Percentiles rank a stretch among this genome's conserved stretches.
These are phyloP conservation scores for Lerema accius DNA, from an alignment of 1,140 invertebrate species.

Conservation along the genomic window DNA sequence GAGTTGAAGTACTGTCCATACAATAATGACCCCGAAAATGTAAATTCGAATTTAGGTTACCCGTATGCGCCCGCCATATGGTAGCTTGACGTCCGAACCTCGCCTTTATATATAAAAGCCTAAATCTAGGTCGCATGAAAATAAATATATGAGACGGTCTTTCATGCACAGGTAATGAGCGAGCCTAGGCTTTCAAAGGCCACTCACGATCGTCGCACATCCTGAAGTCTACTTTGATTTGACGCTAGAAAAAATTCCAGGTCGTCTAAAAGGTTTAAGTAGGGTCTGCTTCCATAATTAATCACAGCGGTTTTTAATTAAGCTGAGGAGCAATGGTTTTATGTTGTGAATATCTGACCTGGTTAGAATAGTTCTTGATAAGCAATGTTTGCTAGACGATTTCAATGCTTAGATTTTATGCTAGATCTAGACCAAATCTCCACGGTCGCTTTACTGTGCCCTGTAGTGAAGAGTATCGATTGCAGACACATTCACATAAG, in stretches of 20 bases:
- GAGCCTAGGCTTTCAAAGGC: conserved; percentile 10
- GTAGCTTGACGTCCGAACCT: conserved; percentile 1
- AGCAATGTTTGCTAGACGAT: not conserved
- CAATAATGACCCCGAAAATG: conserved; percentile 27
- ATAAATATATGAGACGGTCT: conserved; percentile 28
- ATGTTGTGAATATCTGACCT: conserved; percentile 13
- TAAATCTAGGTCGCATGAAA: conserved; percentile 16
- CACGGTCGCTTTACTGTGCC: too few species aligned
- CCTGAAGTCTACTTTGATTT: conserved; percentile 9
- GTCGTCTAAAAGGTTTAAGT: conserved; percentile 12
- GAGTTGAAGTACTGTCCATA: conserved; percentile 24
- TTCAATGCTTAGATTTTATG: not conserved
- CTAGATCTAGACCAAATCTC: too few species aligned
- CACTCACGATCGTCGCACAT: conserved; percentile 5
- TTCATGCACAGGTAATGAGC: conserved; percentile 23
- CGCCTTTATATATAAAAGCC: conserved; percentile 24
- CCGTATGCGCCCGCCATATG: conserved; percentile 24
- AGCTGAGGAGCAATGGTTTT: not conserved
- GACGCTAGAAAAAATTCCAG: conserved; percentile 5
- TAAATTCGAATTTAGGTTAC: conserved; percentile 32
- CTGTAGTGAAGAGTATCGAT: too few species aligned
- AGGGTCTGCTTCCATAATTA: conserved; percentile 23
- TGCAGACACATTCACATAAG: too few species aligned
- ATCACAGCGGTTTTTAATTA: conserved; percentile 21
- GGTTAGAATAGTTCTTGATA: not conserved